A percentile compares a stretch with the other conserved stretches of the same genome.
Evolutionary conservation across 1,140 invertebrate species (phyloP).

Genomic region (Microplitis mediator): DNA sequence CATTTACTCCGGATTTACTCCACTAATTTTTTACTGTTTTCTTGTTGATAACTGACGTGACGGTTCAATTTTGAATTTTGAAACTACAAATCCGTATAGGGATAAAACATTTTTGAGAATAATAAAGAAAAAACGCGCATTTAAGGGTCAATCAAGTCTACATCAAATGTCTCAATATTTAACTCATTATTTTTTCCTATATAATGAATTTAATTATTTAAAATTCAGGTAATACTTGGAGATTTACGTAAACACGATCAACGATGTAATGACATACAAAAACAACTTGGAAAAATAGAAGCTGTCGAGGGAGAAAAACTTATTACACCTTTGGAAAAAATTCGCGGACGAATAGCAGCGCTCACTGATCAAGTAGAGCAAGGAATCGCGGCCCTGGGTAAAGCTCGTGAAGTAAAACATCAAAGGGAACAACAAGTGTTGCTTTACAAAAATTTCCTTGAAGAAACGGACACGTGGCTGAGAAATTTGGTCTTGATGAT

Average conservation of each 20-base stretch:
- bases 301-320: slow-evolving; percentile 63
- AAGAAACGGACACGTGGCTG: slow-evolving; percentile 70
- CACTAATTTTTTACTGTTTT: too few species aligned
- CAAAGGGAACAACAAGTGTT: slow-evolving; percentile 66
- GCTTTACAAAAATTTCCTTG: slow-evolving; percentile 67
- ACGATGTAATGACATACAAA: slow-evolving; percentile 63
- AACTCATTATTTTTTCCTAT: too few species aligned
- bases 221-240: slow-evolving; percentile 63
- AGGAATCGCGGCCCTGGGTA: slow-evolving; percentile 65
- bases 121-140: too few species aligned
- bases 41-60: too few species aligned
- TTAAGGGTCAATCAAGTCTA: too few species aligned
- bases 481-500: slow-evolving; percentile 43
- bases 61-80: too few species aligned
- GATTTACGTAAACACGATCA: slow-evolving; percentile 67
- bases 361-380: slow-evolving; percentile 69
- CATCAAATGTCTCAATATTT: too few species aligned
- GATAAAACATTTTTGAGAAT: too few species aligned
- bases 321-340: slow-evolving; percentile 57
- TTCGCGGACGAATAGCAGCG: slow-evolving; percentile 63
- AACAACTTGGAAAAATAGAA: slow-evolving; percentile 59
- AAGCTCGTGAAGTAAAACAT: slow-evolving; percentile 62
- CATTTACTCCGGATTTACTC: too few species aligned
- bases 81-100: too few species aligned
- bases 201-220: neutral